Conservation (phyloP, 2,797 vertebrate species). For the Cuculus canorus region DNA sequence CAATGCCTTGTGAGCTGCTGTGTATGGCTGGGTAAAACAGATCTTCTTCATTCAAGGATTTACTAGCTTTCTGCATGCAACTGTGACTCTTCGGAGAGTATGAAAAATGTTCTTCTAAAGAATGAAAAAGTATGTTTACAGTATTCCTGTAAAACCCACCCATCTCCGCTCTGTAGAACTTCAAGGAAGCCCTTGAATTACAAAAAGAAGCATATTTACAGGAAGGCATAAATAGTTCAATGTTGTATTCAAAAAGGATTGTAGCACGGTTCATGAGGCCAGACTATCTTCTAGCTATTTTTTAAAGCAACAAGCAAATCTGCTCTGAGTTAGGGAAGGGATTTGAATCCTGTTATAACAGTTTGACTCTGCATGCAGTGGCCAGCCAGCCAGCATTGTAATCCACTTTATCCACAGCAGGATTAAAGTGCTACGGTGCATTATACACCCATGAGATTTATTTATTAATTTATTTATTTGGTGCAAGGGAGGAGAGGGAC, state of each 20-base stretch:
- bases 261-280: fast-evolving
- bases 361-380: not conserved
- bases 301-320: not conserved
- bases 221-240: not conserved
- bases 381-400: not conserved
- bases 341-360: not conserved
- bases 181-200: not conserved
- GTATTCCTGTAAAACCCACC: not conserved
- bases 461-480: not conserved
- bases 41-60: not conserved
- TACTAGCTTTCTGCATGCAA: not conserved
- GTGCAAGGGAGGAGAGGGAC: not conserved
- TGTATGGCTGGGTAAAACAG: not conserved
- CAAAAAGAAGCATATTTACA: not conserved
- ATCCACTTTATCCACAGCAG: conserved; percentile 8
- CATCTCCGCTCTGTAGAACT: not conserved
- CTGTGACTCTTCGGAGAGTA: not conserved
- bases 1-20: not conserved
- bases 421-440: not conserved
- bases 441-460: not conserved
- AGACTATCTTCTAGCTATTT: not conserved
- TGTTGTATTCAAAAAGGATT: not conserved
- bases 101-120: not conserved
- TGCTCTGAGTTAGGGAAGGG: not conserved
- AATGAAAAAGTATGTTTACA: not conserved